Evolutionary conservation across 2,113 vertebrate species (phyloP).

Genomic region (Albula glossodonta): DNA sequence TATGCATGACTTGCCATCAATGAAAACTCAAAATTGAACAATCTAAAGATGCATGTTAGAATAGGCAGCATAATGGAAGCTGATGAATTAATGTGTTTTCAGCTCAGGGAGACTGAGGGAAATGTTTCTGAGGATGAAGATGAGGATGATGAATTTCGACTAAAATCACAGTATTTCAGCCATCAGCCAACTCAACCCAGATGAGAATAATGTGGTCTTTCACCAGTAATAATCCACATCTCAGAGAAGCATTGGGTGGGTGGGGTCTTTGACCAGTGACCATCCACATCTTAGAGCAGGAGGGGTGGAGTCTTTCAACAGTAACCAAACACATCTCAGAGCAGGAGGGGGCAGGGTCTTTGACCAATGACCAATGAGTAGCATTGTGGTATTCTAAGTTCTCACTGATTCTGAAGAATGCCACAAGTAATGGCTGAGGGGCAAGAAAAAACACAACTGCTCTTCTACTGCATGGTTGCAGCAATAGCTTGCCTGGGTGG

Average conservation of each 20-base stretch:
- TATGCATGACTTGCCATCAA: too few relatives aligned
- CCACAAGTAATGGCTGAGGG: not conserved
- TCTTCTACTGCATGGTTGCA: not conserved
- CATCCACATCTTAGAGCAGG: not conserved
- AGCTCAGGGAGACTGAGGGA: not conserved
- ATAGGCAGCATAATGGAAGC: not conserved
- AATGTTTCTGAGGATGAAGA: too few relatives aligned
- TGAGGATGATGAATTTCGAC: too few relatives aligned
- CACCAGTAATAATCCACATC: too few relatives aligned
- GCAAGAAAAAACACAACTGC: not conserved
- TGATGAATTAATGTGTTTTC: not conserved
- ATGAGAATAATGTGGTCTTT: too few relatives aligned
- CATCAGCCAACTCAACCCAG: not conserved
- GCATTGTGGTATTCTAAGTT: too few relatives aligned
- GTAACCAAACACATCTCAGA: not conserved
- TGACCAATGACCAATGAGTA: too few relatives aligned
- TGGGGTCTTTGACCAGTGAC: not conserved
- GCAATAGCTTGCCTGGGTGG: slow-evolving; percentile 1
- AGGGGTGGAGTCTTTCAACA: not conserved
- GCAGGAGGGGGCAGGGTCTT: not conserved
- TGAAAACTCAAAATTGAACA: too few relatives aligned
- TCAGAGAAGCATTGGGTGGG: too few relatives aligned
- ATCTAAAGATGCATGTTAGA: too few relatives aligned
- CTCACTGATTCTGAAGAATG: not conserved
- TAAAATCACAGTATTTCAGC: too few relatives aligned